Base-by-base conservation (phyloP, 2,113 vertebrate genomes). In the Mirounga angustirostris region DNA sequence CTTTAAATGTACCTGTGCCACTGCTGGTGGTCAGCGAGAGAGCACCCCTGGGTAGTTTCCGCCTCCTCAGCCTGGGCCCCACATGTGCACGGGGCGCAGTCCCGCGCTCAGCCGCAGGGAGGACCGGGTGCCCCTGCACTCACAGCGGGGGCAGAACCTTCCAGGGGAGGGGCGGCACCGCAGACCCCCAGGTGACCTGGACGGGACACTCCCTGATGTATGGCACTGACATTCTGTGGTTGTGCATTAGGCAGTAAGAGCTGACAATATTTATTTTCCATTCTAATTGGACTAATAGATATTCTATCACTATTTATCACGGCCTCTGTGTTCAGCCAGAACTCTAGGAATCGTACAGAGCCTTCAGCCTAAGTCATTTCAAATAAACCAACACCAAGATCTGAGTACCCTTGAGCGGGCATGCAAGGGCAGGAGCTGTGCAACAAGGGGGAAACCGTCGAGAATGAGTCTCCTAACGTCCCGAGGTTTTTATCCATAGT, bases 261-360 rank as follows among this genome's bases (percentile, higher is more conserved):
- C 12, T 8, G 52, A 43, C 5, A 7, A 5, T 5, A n/a, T 46
- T 40, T 13, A 4, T 4, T 56, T 65, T 16, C 56, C 56, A 69
- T 28, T 67, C 46, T 15, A 5, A 19, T 1, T 33, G 50, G 12
- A 71, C 36, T 2, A 9, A 69, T 2, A 26, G 61, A 33, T 50
- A 30, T 4, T 40, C 21, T 21, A 0, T 0, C 63, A 18, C 11
- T 3, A 0, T 7, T 7, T 5, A 19, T 7, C 7, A 5, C 1
- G 2, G 36, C 19, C 7, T 15, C 4, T 0, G 6, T 3, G 10
- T 24, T 89, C 1, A 9, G 50, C 71, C 11, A 22, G 24, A n/a
- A 30, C 21, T 5, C 13, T 7, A 73, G 33, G 1, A 67, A 11
- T 26, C 8, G 7, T 0, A 15, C 4, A 8, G 10, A 22, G 26